Evolutionary conservation across 2,113 vertebrate genomes (phyloP).

Genomic region (Riparia riparia): DNA sequence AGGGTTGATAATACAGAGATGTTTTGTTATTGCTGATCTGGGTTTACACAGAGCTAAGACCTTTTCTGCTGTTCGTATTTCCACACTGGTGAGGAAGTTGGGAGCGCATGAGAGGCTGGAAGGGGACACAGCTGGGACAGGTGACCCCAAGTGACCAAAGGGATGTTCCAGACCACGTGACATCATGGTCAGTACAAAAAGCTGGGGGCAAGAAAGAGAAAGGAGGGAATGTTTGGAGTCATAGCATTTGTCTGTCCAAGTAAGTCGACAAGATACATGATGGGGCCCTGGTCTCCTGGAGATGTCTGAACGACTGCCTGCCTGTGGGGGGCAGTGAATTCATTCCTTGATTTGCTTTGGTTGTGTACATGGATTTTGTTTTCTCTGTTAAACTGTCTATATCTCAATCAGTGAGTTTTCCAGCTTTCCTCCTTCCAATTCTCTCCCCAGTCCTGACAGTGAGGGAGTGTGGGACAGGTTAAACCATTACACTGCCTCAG

Average conservation of each 20-base stretch:
- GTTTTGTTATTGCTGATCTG: background rate
- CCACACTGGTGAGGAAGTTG: accelerated
- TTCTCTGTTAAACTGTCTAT: background rate
- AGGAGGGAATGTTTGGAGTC: accelerated
- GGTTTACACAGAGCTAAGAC: background rate
- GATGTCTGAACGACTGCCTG: background rate
- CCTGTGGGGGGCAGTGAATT: accelerated
- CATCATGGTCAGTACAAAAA: background rate
- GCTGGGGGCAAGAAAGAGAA: accelerated
- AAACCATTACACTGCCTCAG: background rate
- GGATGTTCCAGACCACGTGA: background rate
- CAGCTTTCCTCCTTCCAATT: background rate
- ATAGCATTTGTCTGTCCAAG: accelerated
- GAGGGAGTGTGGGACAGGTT: background rate
- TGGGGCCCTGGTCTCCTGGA: background rate
- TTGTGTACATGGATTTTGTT: background rate
- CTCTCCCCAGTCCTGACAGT: accelerated
- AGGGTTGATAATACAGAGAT: background rate
- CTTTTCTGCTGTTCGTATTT: accelerated
- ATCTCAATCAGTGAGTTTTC: background rate
- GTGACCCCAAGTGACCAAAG: background rate
- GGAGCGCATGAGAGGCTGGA: accelerated
- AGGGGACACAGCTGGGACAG: background rate
- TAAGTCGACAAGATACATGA: no score
- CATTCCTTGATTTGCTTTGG: background rate